These are phyloP conservation scores for Perodicticus potto DNA, from an alignment of 2,797 vertebrate genomes.

Conservation along the genomic window DNA sequence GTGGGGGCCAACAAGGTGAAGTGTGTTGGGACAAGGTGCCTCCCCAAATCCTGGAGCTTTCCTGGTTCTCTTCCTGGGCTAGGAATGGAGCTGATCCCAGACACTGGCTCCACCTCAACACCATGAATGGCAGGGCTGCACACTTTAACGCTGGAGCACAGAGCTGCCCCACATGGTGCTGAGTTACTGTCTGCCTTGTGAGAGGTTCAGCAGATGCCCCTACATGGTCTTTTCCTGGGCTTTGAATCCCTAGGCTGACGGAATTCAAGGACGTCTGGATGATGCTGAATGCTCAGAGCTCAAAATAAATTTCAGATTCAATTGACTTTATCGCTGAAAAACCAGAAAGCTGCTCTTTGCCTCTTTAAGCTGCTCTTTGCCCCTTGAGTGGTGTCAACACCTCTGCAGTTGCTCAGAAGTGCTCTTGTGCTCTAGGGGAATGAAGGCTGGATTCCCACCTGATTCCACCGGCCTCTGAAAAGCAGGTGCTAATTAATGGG, in stretches of 20 bases:
- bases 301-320: constrained; percentile 15
- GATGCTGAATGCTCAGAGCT: background rate
- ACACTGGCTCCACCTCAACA: background rate
- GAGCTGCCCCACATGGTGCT: background rate
- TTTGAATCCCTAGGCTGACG: background rate
- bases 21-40: background rate
- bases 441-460: constrained; percentile 33
- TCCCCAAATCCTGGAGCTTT: background rate
- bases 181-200: too few species aligned
- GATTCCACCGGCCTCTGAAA: constrained; percentile 35
- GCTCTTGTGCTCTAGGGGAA: background rate
- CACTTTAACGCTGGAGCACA: background rate
- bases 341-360: constrained; percentile 11
- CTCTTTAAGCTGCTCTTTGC: constrained; percentile 26
- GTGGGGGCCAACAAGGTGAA: background rate
- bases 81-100: background rate
- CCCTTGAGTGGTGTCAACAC: background rate
- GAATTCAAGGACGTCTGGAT: background rate
- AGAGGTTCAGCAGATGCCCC: background rate
- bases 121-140: rapidly evolving
- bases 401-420: background rate
- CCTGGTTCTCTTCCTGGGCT: background rate
- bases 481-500: constrained; percentile 52
- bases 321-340: background rate
- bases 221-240: background rate